A percentile compares a stretch with the other conserved stretches of the same genome.
Evolutionary conservation across 2,113 vertebrate genomes (phyloP).

Genomic region (Halichoerus grypus): DNA sequence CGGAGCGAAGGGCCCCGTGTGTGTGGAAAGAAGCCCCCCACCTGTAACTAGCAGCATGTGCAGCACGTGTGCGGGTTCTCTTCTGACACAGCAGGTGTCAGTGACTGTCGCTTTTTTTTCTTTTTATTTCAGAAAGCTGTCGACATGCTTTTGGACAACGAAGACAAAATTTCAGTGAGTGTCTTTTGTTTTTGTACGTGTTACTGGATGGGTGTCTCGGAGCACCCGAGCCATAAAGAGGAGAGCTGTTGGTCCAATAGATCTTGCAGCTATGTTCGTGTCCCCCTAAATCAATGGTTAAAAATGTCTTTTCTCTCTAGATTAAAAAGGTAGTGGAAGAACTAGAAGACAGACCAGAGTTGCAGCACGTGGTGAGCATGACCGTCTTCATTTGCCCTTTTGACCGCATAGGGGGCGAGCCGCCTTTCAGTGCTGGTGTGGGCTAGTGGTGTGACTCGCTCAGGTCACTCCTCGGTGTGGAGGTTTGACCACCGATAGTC

Average conservation of each 20-base stretch:
- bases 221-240: not conserved
- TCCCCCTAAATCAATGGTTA: not conserved
- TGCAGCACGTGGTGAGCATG: conserved; percentile 94
- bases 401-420: rapidly evolving
- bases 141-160: conserved; percentile 99
- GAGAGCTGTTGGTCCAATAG: not conserved
- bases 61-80: not conserved
- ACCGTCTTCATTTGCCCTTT: not conserved
- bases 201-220: not conserved
- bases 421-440: not conserved
- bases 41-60: not conserved
- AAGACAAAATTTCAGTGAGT: conserved; percentile 99
- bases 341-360: conserved; percentile 93
- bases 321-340: conserved; percentile 97
- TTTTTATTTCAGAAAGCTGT: conserved; percentile 95
- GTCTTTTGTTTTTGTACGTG: conserved; percentile 41
- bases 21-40: not conserved
- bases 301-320: conserved; percentile 84
- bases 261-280: not conserved
- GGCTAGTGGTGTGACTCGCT: not conserved
- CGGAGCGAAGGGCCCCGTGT: not conserved
- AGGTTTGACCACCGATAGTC: not conserved
- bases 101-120: conserved; percentile 52
- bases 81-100: conserved; percentile 2
- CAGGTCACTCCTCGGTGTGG: not conserved